Evolutionary conservation across 2,888 invertebrate genomes (phyloP).

Genomic region (Microctonus hyperodae): DNA sequence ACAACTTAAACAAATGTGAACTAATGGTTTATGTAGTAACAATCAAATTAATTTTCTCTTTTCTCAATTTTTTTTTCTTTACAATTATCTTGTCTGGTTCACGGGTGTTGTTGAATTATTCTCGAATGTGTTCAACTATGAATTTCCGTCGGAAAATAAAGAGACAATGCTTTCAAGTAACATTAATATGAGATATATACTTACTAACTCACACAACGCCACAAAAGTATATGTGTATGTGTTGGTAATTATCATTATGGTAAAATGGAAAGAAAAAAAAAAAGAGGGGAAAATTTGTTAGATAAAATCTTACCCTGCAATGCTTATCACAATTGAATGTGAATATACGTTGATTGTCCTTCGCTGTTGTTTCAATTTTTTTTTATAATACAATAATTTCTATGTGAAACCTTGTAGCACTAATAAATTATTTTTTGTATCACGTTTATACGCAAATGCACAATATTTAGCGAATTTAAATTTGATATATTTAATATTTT

Average conservation of each 20-base stretch:
- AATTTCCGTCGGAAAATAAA: constrained; percentile 13
- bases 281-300: not conserved
- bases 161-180: not conserved
- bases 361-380: constrained; percentile 4
- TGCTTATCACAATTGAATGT: constrained; percentile 14
- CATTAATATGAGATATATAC: not conserved
- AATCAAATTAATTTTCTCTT: not conserved
- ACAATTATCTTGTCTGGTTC: not conserved
- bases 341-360: constrained; percentile 6
- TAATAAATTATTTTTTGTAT: not conserved
- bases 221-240: not conserved
- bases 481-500: constrained; percentile 36
- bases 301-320: constrained; percentile 17
- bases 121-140: not conserved
- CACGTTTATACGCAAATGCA: not conserved
- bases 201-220: not conserved
- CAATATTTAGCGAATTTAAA: not conserved
- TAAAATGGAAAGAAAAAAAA: not conserved
- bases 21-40: not conserved
- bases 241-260: not conserved
- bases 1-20: too few species aligned
- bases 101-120: constrained; percentile 6
- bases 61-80: not conserved
- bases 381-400: not conserved
- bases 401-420: not conserved